A percentile compares a stretch with the other conserved stretches of the same genome.
phyloP scores from a whole-genome alignment of 2,113 vertebrate genomes.

The Halcyon malimbica region DNA sequence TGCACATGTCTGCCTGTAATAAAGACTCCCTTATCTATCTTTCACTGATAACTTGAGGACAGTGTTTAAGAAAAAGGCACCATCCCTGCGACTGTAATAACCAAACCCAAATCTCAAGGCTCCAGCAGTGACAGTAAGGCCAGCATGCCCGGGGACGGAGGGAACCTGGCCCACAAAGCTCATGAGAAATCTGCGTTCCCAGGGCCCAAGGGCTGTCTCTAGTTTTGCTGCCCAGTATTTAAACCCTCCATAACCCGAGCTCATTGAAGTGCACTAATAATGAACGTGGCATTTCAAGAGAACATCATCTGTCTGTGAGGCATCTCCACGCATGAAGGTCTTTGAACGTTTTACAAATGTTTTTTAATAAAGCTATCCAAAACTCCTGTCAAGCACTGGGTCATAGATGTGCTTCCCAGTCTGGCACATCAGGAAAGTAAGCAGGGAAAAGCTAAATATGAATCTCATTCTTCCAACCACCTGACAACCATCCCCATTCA shows the following conservation, averaged over 20 bases:
- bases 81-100: not conserved
- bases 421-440: not conserved
- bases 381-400: not conserved
- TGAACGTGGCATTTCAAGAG: not conserved
- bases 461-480: not conserved
- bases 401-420: not conserved
- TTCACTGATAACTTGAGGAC: not conserved
- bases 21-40: conserved; percentile 15
- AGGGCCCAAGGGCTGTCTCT: not conserved
- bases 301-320: not conserved
- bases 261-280: not conserved
- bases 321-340: not conserved
- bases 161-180: not conserved
- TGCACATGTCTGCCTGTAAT: conserved; percentile 41
- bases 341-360: not conserved
- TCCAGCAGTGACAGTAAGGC: not conserved
- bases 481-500: rapidly evolving
- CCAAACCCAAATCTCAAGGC: not conserved
- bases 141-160: not conserved
- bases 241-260: not conserved
- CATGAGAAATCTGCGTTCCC: not conserved
- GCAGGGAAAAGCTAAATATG: not conserved
- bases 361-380: not conserved
- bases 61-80: not conserved
- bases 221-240: not conserved